Conservation (phyloP, 2,797 vertebrate genomes). For the Oceanodroma leucorhoa region DNA sequence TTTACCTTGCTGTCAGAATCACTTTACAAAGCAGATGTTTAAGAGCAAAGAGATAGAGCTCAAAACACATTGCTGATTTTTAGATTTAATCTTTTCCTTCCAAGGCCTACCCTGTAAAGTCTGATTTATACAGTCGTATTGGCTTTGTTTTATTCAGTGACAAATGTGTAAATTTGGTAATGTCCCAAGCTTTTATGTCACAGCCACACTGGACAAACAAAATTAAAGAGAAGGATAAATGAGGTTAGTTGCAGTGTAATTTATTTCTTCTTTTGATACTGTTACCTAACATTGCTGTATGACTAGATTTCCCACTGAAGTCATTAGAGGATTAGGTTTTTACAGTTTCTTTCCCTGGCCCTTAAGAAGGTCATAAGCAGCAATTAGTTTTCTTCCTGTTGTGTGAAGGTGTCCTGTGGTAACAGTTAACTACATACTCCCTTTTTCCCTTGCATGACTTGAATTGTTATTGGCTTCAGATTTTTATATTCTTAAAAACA, state of each 20-base stretch:
- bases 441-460: not conserved
- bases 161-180: not conserved
- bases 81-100: not conserved
- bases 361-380: not conserved
- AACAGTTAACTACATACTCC: not conserved
- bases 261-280: not conserved
- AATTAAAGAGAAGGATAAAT: not conserved
- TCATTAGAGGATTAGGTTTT: not conserved
- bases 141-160: not conserved
- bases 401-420: not conserved
- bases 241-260: not conserved
- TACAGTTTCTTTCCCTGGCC: not conserved
- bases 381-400: conserved; percentile 8
- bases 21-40: not conserved
- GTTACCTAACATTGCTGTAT: not conserved
- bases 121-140: not conserved
- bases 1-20: not conserved
- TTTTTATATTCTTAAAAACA: not conserved
- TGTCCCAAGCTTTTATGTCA: not conserved
- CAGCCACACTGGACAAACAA: not conserved
- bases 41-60: not conserved
- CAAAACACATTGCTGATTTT: not conserved
- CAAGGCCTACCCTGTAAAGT: not conserved
- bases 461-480: not conserved
- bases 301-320: not conserved